Percentiles rank a stretch among this genome's conserved stretches.
Evolutionary conservation across 2,113 vertebrate genomes (phyloP).

Genomic region (Ophthalmolycus amberensis): DNA sequence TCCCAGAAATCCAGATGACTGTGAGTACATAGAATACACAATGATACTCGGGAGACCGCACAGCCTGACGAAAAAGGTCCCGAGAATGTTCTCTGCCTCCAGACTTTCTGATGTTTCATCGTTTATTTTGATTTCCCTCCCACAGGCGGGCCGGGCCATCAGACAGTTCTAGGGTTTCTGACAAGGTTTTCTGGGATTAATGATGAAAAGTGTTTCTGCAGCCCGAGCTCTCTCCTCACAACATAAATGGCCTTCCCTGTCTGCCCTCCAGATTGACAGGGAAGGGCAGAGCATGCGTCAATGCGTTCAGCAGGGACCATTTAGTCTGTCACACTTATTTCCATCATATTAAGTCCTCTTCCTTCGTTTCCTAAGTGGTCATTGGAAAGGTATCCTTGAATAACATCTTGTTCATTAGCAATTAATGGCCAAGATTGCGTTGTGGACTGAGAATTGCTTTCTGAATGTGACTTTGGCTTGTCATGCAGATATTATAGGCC

Average conservation of each 20-base stretch:
- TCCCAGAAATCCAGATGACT: constrained; percentile 32
- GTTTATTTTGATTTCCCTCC: constrained; percentile 61
- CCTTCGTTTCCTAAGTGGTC: constrained; percentile 69
- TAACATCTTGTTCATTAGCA: constrained; percentile 76
- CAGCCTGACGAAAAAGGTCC: constrained; percentile 25
- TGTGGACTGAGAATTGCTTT: constrained; percentile 70
- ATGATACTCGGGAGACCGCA: constrained; percentile 21
- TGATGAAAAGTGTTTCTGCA: constrained; percentile 60
- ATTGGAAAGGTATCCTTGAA: constrained; percentile 72
- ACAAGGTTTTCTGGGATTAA: constrained; percentile 46
- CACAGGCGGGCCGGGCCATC: constrained; percentile 17
- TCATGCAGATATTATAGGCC: constrained; percentile 59
- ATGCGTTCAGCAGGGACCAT: constrained; percentile 60
- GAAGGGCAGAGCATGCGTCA: constrained; percentile 75
- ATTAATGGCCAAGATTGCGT: constrained; percentile 69
- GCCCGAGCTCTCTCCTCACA: constrained; percentile 52
- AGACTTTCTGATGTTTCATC: constrained; percentile 44
- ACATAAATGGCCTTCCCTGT: constrained; percentile 66
- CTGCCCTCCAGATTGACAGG: constrained; percentile 78
- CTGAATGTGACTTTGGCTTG: constrained; percentile 78
- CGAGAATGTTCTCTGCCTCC: constrained; percentile 27
- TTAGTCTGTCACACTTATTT: constrained; percentile 81
- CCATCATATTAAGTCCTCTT: constrained; percentile 79
- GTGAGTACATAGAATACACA: constrained; percentile 22
- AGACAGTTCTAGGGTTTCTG: constrained; percentile 46